phyloP scores from a whole-genome alignment of 2,797 vertebrate genomes.

The Peromyscus nudipes region DNA sequence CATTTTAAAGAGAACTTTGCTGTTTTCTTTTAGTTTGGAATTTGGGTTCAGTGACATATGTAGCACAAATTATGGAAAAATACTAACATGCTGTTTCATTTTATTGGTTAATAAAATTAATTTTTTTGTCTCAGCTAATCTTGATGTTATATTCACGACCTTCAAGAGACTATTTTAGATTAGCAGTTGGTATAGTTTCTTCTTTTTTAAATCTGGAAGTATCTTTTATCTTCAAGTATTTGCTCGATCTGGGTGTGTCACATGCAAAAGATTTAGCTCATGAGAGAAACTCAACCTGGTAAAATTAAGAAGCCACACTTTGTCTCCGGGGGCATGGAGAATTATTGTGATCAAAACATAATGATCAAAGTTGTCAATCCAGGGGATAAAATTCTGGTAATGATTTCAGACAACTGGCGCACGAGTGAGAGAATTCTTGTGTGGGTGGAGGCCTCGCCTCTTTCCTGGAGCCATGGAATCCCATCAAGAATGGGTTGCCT shows the following conservation, averaged over 20 bases:
- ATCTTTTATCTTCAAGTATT: constrained; percentile 49
- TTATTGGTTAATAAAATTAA: constrained; percentile 57
- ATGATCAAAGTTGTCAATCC: constrained; percentile 66
- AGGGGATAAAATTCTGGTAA: constrained; percentile 67
- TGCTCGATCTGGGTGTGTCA: neutral
- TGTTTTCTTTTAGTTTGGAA: constrained; percentile 46
- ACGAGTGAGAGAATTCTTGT: constrained; percentile 62
- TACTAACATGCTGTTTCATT: neutral
- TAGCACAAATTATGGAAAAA: constrained; percentile 40
- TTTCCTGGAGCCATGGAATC: constrained; percentile 47
- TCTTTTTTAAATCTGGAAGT: neutral
- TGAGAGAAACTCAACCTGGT: neutral
- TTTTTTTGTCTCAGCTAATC: neutral
- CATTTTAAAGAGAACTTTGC: neutral
- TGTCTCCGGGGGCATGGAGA: constrained; percentile 24
- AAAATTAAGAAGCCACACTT: constrained; percentile 30
- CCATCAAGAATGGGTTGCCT: neutral
- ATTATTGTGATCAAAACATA: constrained; percentile 3
- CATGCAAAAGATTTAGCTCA: constrained; percentile 21
- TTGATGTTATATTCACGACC: constrained; percentile 8
- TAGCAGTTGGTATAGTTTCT: neutral
- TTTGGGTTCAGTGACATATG: neutral
- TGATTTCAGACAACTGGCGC: constrained; percentile 57
- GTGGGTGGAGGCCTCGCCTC: constrained; percentile 59
- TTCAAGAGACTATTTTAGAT: neutral